Conservation (phyloP, 2,113 vertebrate species). For the Bos javanicus region DNA sequence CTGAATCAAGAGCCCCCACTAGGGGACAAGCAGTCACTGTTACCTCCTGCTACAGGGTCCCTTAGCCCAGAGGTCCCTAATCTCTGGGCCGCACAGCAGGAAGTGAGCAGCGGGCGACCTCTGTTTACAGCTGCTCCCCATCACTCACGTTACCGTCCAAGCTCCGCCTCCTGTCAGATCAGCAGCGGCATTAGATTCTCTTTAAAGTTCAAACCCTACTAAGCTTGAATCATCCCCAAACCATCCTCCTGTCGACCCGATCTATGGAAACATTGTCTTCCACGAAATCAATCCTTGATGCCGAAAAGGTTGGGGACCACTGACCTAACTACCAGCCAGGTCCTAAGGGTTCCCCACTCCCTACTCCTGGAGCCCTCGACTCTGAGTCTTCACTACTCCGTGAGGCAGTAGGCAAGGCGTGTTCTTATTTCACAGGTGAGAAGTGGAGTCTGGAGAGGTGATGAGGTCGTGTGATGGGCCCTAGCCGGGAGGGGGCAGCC, state of each 20-base stretch:
- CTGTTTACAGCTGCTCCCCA: not conserved
- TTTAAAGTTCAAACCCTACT: not conserved
- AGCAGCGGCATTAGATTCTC: not conserved
- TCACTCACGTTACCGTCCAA: accelerated
- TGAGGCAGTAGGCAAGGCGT: not conserved
- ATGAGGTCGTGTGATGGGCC: not conserved
- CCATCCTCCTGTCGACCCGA: not conserved
- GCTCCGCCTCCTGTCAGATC: not conserved
- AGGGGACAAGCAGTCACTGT: not conserved
- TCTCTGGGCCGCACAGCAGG: not conserved
- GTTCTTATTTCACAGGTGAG: not conserved
- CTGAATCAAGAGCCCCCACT: not conserved
- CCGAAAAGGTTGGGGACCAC: not conserved
- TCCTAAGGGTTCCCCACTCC: not conserved
- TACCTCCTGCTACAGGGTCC: not conserved
- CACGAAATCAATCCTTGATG: not conserved
- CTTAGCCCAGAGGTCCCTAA: not conserved
- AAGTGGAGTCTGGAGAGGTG: not conserved
- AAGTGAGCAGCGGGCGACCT: not conserved
- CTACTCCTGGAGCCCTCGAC: not conserved
- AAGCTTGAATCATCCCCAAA: not conserved
- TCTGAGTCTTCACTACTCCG: not conserved
- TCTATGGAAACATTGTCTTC: not conserved
- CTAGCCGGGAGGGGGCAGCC: not conserved
- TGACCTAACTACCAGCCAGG: not conserved